phyloP scores from a whole-genome alignment of 2,113 vertebrate species.

The Numenius arquata region DNA sequence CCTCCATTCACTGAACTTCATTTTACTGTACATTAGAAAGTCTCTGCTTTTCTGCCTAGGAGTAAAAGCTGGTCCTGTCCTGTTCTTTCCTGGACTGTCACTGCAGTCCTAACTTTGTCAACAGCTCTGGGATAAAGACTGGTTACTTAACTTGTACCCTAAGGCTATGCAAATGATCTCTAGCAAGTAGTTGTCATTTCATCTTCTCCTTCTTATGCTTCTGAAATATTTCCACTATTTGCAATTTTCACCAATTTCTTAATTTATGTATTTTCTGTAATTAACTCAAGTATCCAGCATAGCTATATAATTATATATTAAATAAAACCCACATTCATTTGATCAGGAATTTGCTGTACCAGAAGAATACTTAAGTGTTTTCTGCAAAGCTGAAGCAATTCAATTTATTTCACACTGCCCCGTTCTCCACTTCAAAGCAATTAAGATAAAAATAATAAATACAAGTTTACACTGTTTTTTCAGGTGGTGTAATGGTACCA shows the following conservation, averaged over 20 bases:
- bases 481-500: not conserved
- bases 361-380: not conserved
- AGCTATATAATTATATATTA: constrained; percentile 28
- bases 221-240: constrained; percentile 35
- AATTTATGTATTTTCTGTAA: constrained; percentile 49
- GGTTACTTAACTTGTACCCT: not conserved
- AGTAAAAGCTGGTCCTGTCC: not conserved
- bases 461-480: not conserved
- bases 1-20: not conserved
- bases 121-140: constrained; percentile 10
- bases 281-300: constrained; percentile 7
- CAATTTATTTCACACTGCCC: not conserved
- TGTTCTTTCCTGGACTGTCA: not conserved
- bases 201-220: not conserved
- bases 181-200: not conserved
- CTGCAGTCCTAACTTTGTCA: not conserved
- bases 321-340: not conserved
- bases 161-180: constrained; percentile 23
- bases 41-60: not conserved
- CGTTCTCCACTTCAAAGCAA: not conserved
- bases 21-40: not conserved
- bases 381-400: not conserved
- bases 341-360: not conserved
- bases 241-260: constrained; percentile 30
- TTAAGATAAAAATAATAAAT: not conserved